Conservation (phyloP, 1,140 invertebrate genomes). For the Fopius arisanus region DNA sequence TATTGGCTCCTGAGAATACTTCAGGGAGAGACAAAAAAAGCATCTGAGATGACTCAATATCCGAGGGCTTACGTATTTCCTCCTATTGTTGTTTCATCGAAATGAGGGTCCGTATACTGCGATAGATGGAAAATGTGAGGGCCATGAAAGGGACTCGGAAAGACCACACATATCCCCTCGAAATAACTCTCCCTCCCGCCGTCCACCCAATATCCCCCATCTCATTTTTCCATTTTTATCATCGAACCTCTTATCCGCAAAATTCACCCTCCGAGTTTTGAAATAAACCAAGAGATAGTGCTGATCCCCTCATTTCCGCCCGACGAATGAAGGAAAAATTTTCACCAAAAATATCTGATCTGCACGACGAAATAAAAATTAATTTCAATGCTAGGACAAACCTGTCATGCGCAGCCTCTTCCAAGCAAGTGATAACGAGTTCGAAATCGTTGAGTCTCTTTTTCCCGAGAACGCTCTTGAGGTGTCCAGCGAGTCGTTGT, state of each 20-base stretch:
- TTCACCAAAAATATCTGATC: neutral
- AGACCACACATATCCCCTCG: neutral
- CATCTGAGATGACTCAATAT: neutral
- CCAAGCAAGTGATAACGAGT: conserved; percentile 64
- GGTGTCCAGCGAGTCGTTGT: conserved; percentile 57
- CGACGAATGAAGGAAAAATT: neutral
- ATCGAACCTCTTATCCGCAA: neutral
- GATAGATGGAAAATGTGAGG: neutral
- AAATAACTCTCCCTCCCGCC: neutral
- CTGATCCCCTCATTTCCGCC: neutral
- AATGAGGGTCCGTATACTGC: neutral
- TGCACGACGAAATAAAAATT: neutral
- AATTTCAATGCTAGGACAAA: too few species aligned
- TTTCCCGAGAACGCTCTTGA: conserved; percentile 61
- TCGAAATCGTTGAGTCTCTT: conserved; percentile 64
- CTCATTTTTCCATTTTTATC: neutral
- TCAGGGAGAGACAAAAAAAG: neutral
- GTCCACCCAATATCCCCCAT: neutral
- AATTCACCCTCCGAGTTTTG: neutral
- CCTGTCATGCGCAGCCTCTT: conserved; percentile 64
- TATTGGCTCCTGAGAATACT: neutral
- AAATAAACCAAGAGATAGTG: neutral
- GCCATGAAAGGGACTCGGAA: neutral
- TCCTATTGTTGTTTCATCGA: neutral
- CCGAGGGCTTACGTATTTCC: neutral